phyloP scores from a whole-genome alignment of 1,140 invertebrate species.

The Sinella curviseta region DNA sequence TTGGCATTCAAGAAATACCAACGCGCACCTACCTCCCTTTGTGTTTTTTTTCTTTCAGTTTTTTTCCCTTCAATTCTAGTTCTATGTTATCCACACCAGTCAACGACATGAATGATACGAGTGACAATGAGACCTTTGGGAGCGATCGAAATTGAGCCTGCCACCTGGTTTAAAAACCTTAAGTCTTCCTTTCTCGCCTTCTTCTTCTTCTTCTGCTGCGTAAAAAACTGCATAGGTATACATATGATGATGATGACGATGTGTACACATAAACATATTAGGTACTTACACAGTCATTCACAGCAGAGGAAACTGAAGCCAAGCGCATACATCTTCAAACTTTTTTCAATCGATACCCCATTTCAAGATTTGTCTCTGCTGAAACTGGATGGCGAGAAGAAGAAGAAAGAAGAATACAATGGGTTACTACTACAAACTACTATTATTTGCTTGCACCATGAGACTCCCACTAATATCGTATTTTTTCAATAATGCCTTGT shows the following conservation, averaged over 20 bases:
- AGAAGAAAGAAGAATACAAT: not conserved
- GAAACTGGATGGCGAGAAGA: not conserved
- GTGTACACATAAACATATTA: not conserved
- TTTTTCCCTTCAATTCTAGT: not conserved
- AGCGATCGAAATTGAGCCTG: conserved; percentile 43
- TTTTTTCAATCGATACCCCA: conserved; percentile 31
- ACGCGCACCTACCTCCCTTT: too few relatives aligned
- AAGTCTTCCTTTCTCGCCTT: not conserved
- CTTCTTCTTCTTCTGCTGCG: not conserved
- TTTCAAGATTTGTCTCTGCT: not conserved
- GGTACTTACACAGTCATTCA: not conserved
- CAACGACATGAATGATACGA: not conserved
- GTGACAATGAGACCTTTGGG: conserved; percentile 45
- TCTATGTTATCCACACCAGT: not conserved
- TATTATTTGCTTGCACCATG: not conserved
- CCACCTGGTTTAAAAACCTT: conserved; percentile 40
- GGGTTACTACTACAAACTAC: not conserved
- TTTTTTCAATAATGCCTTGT: conserved; percentile 14
- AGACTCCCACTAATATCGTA: not conserved
- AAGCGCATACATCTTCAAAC: not conserved
- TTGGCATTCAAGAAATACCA: too few relatives aligned
- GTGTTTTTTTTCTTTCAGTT: not conserved
- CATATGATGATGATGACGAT: not conserved
- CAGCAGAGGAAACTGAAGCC: not conserved
- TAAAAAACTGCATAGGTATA: not conserved